These are phyloP conservation scores for Drosophila arawakana DNA, from an alignment of 1,140 invertebrate species.

Conservation along the genomic window DNA sequence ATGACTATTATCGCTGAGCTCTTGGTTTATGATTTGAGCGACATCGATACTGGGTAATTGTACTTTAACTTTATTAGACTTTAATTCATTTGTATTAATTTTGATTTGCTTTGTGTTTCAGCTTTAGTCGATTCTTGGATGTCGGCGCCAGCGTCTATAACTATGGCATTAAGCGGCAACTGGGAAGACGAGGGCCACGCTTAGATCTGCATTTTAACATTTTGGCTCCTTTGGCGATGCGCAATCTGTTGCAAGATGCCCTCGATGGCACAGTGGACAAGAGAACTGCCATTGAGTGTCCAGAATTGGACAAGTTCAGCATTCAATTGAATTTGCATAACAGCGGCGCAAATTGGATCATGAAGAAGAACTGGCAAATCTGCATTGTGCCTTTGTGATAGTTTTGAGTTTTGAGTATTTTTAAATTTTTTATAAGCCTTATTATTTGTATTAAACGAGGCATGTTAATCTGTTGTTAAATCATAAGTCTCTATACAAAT, in stretches of 20 bases:
- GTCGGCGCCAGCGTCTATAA: constrained; percentile 19
- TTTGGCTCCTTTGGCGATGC: neutral
- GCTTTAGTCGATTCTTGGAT: constrained; percentile 11
- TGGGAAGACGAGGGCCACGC: neutral
- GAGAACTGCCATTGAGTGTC: neutral
- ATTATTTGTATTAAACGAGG: neutral
- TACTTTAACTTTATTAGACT: too few relatives aligned
- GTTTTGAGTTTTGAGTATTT: neutral
- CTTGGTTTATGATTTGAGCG: constrained; percentile 16
- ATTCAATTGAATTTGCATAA: constrained; percentile 24
- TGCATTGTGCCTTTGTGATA: constrained; percentile 8
- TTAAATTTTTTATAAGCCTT: neutral
- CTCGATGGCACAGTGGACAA: constrained; percentile 22
- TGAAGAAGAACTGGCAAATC: neutral
- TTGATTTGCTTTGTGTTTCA: neutral
- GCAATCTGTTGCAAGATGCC: constrained; percentile 2
- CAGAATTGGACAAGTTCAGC: neutral
- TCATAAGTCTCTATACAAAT: too few relatives aligned
- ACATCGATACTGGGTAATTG: neutral
- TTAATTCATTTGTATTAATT: neutral
- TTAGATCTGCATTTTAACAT: constrained; percentile 26
- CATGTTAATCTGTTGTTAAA: too few relatives aligned
- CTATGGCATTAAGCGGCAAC: constrained; percentile 3
- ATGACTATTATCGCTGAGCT: constrained; percentile 33
- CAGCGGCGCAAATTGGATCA: too few relatives aligned